Conservation (phyloP, 35 echinoderm and acorn worm species). For the Apostichopus californicus region DNA sequence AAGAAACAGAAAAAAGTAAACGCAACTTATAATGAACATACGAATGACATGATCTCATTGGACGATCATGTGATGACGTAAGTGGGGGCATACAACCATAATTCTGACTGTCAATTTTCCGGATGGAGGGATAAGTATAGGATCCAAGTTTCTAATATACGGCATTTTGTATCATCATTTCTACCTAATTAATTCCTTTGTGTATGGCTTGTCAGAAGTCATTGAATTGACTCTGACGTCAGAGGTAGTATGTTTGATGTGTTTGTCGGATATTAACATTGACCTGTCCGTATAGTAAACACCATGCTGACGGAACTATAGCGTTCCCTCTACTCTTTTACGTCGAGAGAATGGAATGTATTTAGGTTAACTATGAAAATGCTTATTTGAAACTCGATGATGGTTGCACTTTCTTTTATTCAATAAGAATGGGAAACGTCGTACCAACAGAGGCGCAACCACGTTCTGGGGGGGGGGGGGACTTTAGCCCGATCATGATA, state of each 20-base stretch:
- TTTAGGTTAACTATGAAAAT: too few species aligned
- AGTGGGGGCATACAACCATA: neutral
- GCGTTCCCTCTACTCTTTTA: too few species aligned
- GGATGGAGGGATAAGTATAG: neutral
- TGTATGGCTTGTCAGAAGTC: neutral
- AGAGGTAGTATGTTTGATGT: neutral
- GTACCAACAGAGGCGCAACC: too few species aligned
- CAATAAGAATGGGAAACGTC: too few species aligned
- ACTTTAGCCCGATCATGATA: too few species aligned
- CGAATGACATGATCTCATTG: neutral
- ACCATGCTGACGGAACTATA: too few species aligned
- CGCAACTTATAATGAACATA: neutral
- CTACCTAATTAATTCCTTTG: neutral
- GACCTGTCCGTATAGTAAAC: neutral
- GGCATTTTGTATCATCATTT: neutral
- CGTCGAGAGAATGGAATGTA: too few species aligned
- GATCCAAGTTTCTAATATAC: neutral
- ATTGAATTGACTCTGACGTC: neutral
- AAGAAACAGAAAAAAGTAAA: neutral
- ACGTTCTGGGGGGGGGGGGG: too few species aligned
- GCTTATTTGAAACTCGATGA: too few species aligned
- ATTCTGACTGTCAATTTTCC: neutral
- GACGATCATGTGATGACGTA: neutral
- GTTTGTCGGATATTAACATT: neutral
- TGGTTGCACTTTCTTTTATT: too few species aligned